A percentile compares a stretch with the other conserved stretches of the same genome.
Evolutionary conservation across 2,797 vertebrate genomes (phyloP).

Genomic region (Eutrigla gurnardus): DNA sequence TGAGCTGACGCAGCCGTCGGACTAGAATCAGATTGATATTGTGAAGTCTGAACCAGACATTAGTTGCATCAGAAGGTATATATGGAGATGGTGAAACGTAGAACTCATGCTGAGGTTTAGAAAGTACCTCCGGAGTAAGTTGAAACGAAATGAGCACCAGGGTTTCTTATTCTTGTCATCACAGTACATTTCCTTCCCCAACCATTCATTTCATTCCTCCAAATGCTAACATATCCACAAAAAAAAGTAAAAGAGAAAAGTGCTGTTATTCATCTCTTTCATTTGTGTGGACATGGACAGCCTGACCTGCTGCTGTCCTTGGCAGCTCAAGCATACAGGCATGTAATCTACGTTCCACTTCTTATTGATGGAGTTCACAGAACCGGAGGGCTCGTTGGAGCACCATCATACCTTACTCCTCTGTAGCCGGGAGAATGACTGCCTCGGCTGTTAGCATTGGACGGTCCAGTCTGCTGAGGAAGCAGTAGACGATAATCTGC

Average conservation of each 20-base stretch:
- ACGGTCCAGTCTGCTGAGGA: conserved; percentile 81
- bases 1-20: too few relatives aligned
- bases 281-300: conserved; percentile 52
- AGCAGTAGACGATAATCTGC: conserved; percentile 80
- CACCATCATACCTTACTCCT: conserved; percentile 54
- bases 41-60: too few relatives aligned
- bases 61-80: conserved; percentile 6
- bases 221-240: conserved; percentile 5
- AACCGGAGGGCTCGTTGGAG: conserved; percentile 51
- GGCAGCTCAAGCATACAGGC: conserved; percentile 62
- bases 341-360: conserved; percentile 73
- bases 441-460: conserved; percentile 73
- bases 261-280: conserved; percentile 50
- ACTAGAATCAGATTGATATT: too few relatives aligned
- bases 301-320: conserved; percentile 58
- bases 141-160: conserved; percentile 27
- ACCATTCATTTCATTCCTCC: background rate
- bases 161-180: conserved; percentile 18
- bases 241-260: conserved; percentile 39
- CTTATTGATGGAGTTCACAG: conserved; percentile 68
- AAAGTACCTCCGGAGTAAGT: conserved; percentile 35
- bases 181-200: conserved; percentile 18
- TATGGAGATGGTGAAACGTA: background rate
- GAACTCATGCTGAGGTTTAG: background rate
- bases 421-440: conserved; percentile 57